Conservation (phyloP, 2,888 invertebrate genomes). For the Cancer borealis region DNA sequence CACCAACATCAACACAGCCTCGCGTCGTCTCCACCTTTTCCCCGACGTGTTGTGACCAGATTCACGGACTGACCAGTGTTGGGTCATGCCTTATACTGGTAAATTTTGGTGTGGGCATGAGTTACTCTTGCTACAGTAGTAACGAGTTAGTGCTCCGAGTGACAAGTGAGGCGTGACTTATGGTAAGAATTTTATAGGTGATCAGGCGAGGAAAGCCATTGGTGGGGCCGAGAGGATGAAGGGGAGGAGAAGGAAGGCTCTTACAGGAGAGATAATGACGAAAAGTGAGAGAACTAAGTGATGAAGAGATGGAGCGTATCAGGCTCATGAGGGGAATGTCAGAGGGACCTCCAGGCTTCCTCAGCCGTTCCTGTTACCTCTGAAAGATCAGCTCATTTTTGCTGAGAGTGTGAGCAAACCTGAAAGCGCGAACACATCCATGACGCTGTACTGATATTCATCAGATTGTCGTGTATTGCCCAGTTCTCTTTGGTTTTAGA, state of each 20-base stretch:
- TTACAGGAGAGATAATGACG: background rate
- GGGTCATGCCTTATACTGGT: background rate
- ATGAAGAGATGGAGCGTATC: background rate
- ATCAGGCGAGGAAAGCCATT: background rate
- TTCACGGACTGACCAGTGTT: background rate
- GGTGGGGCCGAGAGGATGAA: background rate
- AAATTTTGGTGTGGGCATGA: background rate
- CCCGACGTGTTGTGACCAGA: too few relatives aligned
- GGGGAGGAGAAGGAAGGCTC: background rate
- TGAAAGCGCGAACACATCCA: too few relatives aligned
- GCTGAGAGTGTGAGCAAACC: too few relatives aligned
- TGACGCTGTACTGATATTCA: too few relatives aligned
- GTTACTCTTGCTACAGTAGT: background rate
- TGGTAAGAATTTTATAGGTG: background rate
- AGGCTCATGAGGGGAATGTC: background rate
- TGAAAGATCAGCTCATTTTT: too few relatives aligned
- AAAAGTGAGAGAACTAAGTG: conserved; percentile 13
- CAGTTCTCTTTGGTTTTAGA: too few relatives aligned
- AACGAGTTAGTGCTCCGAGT: background rate
- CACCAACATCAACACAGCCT: too few relatives aligned
- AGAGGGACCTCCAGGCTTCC: too few relatives aligned
- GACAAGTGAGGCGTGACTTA: background rate
- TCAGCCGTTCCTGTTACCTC: too few relatives aligned
- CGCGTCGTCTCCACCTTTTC: too few relatives aligned
- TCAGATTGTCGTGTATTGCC: too few relatives aligned